phyloP scores from a whole-genome alignment of 2,797 vertebrate species.

The Falco naumanni region DNA sequence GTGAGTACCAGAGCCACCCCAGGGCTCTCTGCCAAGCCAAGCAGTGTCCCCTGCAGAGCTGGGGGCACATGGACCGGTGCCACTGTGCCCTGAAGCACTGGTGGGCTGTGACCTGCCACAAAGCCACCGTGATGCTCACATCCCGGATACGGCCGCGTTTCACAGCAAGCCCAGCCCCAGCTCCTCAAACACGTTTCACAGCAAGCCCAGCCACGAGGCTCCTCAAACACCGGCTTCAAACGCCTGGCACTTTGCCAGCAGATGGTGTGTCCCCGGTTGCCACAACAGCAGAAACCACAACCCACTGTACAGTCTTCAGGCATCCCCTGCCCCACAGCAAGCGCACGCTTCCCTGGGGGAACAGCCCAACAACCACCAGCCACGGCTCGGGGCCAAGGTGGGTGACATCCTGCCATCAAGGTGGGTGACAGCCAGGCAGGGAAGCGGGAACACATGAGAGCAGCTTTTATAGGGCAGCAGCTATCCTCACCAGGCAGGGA shows the following conservation, averaged over 20 bases:
- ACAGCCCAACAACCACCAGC: fast-evolving
- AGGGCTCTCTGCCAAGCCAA: neutral
- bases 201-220: neutral
- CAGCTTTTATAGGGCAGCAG: fast-evolving
- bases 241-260: fast-evolving
- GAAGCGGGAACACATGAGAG: neutral
- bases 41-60: neutral
- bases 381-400: fast-evolving
- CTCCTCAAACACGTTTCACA: neutral
- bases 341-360: fast-evolving
- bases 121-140: neutral
- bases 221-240: neutral
- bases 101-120: neutral
- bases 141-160: fast-evolving
- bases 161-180: neutral
- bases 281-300: neutral
- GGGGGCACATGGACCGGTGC: fast-evolving
- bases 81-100: neutral
- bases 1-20: neutral
- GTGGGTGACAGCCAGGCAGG: neutral
- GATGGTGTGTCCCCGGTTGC: fast-evolving
- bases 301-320: neutral
- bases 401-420: neutral
- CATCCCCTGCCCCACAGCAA: fast-evolving
- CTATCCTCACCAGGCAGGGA: neutral